Percentiles rank a stretch among this genome's conserved stretches.
phyloP scores from a whole-genome alignment of 2,113 vertebrate genomes.

The Toxotes jaculatrix region DNA sequence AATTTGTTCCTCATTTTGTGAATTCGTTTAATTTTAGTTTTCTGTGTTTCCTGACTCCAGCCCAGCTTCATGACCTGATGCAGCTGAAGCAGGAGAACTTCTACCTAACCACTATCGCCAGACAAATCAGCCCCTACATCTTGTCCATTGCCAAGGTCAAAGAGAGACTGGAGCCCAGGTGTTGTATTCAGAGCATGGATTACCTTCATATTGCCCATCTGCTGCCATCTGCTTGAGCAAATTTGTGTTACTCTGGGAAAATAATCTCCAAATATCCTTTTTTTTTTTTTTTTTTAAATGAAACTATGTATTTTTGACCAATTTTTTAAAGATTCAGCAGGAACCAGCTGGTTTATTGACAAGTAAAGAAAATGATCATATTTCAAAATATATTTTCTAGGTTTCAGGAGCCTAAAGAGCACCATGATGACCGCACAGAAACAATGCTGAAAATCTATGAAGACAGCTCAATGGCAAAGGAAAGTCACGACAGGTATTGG shows the following conservation, averaged over 20 bases:
- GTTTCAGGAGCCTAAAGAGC: conserved; percentile 84
- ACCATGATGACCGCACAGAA: conserved; percentile 81
- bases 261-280: too few relatives aligned
- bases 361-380: not conserved
- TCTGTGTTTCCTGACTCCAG: conserved; percentile 72
- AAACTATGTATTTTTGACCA: not conserved
- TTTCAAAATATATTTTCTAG: conserved; percentile 71
- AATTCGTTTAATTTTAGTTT: fast-evolving
- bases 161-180: conserved; percentile 95
- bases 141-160: conserved; percentile 95
- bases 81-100: conserved; percentile 94
- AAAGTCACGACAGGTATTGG: conserved; percentile 80
- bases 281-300: not conserved
- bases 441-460: conserved; percentile 82
- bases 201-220: not conserved
- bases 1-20: not conserved
- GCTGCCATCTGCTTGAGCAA: not conserved
- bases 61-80: conserved; percentile 93
- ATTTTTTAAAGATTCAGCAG: not conserved
- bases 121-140: conserved; percentile 93
- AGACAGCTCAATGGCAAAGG: conserved; percentile 4
- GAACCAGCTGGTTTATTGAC: not conserved
- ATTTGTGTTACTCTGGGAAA: too few relatives aligned
- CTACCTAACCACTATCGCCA: conserved; percentile 90
- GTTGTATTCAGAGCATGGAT: conserved; percentile 7